Conservation (phyloP, 2,888 invertebrate genomes). For the Corythucha ciliata region DNA sequence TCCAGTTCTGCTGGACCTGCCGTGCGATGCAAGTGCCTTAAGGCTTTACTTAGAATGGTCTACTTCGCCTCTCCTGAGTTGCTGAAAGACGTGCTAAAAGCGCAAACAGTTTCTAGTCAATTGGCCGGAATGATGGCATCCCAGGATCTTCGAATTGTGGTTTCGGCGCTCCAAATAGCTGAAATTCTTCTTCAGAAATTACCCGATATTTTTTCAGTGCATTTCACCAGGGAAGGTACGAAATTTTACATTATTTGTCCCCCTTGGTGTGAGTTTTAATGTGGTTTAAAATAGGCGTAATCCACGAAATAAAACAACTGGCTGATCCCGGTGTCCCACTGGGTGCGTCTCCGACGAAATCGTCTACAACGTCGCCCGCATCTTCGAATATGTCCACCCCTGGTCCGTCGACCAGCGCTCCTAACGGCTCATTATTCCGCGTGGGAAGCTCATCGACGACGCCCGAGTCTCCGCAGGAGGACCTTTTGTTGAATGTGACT, state of each 20-base stretch:
- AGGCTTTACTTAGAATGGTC: slow-evolving; percentile 91
- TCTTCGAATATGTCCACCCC: slow-evolving; percentile 40
- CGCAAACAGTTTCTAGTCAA: slow-evolving; percentile 83
- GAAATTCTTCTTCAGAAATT: slow-evolving; percentile 94
- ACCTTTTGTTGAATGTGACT: slow-evolving; percentile 24
- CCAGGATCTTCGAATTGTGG: slow-evolving; percentile 89
- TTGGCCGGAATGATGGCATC: slow-evolving; percentile 98
- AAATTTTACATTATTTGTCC: not conserved
- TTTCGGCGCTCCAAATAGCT: slow-evolving; percentile 93
- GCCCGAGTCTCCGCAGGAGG: slow-evolving; percentile 19
- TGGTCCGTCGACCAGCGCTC: slow-evolving; percentile 39
- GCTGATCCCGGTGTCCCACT: slow-evolving; percentile 54
- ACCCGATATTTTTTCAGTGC: slow-evolving; percentile 87
- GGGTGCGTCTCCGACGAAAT: slow-evolving; percentile 45
- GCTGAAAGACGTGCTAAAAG: slow-evolving; percentile 57
- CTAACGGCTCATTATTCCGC: slow-evolving; percentile 20
- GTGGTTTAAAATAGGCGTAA: slow-evolving; percentile 49
- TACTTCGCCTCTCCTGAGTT: slow-evolving; percentile 85
- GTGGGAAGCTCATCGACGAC: slow-evolving; percentile 10
- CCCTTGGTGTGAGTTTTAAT: not conserved
- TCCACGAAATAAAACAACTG: slow-evolving; percentile 65
- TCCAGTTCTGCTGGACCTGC: slow-evolving; percentile 96
- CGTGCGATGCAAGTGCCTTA: slow-evolving; percentile 91
- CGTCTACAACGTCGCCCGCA: slow-evolving; percentile 45
- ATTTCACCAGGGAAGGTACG: slow-evolving; percentile 87